Base-by-base conservation (phyloP, 2,797 vertebrate species). In the Bradypodion ventrale region DNA sequence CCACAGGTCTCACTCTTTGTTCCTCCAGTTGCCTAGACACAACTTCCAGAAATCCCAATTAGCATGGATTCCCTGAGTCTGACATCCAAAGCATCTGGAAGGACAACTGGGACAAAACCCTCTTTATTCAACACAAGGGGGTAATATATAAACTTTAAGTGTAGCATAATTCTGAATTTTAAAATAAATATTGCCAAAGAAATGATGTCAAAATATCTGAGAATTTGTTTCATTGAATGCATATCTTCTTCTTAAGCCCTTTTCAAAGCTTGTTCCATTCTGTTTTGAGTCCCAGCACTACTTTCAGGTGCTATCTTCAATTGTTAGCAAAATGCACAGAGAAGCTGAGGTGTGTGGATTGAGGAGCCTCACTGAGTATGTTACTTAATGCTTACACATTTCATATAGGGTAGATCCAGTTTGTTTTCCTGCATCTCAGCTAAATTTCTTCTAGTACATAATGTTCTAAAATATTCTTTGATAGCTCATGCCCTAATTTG, bases 361-460 rank as follows among this genome's bases (percentile, higher is more conserved):
- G 27, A 7, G 7, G 19, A 65, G 21, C 56, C 75, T 81, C 21
- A 29, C 5, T 12, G 8, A n/a, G 37, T 73, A 56, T 70, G 10
- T 32, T 27, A n/a, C 25, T 49, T n/a, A 76, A 60, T 52, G 16
- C 40, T 75, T 68, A 60, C 40, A 19, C n/a, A n/a, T 13, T 62
- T 68, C 59, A 44, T 63, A 23, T 35, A 42, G 56, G 19, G 8
- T 37, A 21, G 32, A 62, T 81, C 40, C 52, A 44, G 40, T 88
- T 93, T 94, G n/a, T 74, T 92, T 93, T 90, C 74, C 81, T 92
- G 37, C 73, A 74, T 82, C 59, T 25, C 59, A 80, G 82, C 82
- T 76, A 90, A 87, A 88, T 84, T 84, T 90, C 88, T 92, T 90
- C 81, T 42, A 86, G 83, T 92, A 73, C 56, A 89, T 86, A 83